Evolutionary conservation across 2,113 vertebrate genomes (phyloP), one percentile per base, ranked within the genome.

Genomic region (Sporophila hypoxantha): DNA sequence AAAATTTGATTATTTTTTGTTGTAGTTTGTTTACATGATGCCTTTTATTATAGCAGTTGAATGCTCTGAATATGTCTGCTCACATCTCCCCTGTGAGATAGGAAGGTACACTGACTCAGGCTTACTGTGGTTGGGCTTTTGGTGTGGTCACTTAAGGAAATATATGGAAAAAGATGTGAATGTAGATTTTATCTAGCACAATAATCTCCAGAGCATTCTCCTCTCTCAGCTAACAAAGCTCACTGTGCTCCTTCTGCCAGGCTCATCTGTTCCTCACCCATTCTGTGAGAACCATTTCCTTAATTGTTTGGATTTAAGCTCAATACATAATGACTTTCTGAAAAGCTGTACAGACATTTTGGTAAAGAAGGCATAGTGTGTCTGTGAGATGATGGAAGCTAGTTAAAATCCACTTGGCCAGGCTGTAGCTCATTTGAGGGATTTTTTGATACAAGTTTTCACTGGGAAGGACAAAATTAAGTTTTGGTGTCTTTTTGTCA

Each of bases 231-330:
- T 94, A 76, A 82, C 76, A 85, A 50, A 92, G 59, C 87, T 93
- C 36, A 6, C 59, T 79, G 46, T 78, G 74, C 61, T 82, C 92
- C 78, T 93, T 90, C 82, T 94, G 92, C 88, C 56, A 16, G 0
- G 2, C 36, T 92, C 89, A 87, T 90, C 92, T 93, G 84, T 90
- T 93, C 75, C 42, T 84, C 78, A 79, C 64, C 56, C 81, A 1
- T 67, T 88, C 56, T 69, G 67, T 44, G 55, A 76, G 78, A 85
- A 76, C 44, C 12, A 6, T 70, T 77, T 91, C 62, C 64, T 76
- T 78, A 59, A 75, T 87, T 91, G 84, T 92, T 90, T 73, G 75
- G 42, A 87, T 88, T 90, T 87, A 37, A 88, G 52, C 36, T 92
- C 34, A 10, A 9, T 62, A 17, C 47, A 44, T 67, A 46, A 41